Evolutionary conservation across 2,797 vertebrate genomes (phyloP).

Genomic region (Anas georgica): DNA sequence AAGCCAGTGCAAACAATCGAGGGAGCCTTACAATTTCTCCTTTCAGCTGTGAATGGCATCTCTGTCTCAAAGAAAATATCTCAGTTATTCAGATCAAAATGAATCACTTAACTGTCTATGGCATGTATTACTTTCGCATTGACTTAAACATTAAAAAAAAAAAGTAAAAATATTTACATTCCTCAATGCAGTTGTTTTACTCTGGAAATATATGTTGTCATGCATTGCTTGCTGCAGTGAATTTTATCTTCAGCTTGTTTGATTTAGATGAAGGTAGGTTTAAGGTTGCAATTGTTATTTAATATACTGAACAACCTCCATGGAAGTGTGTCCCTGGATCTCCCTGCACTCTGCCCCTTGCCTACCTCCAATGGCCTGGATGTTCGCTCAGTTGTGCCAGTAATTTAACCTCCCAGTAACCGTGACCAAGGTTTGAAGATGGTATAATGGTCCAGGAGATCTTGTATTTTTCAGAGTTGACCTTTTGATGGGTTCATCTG

Average conservation of each 20-base stretch:
- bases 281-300: neutral
- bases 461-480: neutral
- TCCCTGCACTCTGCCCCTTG: neutral
- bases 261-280: neutral
- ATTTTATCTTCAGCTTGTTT: neutral
- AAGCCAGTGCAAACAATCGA: neutral
- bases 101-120: neutral
- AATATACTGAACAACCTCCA: neutral
- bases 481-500: neutral
- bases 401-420: neutral
- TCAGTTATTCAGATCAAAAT: neutral
- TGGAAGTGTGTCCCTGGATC: neutral
- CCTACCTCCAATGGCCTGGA: neutral
- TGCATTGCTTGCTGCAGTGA: neutral
- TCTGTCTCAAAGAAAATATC: neutral
- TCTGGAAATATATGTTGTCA: neutral
- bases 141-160: neutral
- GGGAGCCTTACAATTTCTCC: neutral
- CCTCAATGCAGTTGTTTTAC: neutral
- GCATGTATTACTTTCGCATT: neutral
- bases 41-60: neutral
- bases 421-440: neutral
- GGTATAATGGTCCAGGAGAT: neutral
- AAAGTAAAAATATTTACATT: neutral
- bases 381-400: neutral